Evolutionary conservation across 2,113 vertebrate species (phyloP), one percentile per base, ranked within the genome.

Genomic region (Pogonocichla stellata): DNA sequence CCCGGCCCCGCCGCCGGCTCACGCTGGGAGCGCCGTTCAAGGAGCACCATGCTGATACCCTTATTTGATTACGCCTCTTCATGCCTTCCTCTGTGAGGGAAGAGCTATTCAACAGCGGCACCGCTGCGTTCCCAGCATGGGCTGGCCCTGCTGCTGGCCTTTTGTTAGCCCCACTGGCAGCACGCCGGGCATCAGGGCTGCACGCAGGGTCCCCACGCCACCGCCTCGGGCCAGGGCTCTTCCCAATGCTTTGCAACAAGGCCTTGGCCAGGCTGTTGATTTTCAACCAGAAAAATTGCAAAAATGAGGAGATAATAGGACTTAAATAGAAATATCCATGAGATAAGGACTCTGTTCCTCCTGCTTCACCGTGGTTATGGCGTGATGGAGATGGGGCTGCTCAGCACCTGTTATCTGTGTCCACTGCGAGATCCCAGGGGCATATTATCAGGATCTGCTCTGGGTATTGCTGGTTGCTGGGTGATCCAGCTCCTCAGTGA

Each of bases 1-100:
- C 96, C 97, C 95, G 96, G 98, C 97, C 98, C 96, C 53, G 95
- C 96, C 84, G 94, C 96, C 92, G 29, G 71, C 96, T 97, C 98
- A 98, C 64, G 97, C 98, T 97, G 98, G 92, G 98, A 98, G 94
- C 72, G 78, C 93, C 65, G 98, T 97, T 98, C 98, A 95, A 97
- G 98, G 97, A 98, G 98, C 98, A 96, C 98, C 99, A 98, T 62
- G 98, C 99, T 98, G 98, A 93, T 98, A 96, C 92, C 94, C 98
- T 98, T 98, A 99, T 99, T 98, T 98, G 98, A 99, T 99, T 99
- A 99, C 78, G 95, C 97, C 94, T 96, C 95, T 97, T 88, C 74
- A 95, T 94, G 91, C 95, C 91, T 75, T 96, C 86, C 92, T 84
- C 88, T 75, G 92, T 57, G 92, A 33, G 3, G 90, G 95, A 90